phyloP scores from a whole-genome alignment of 92 coral and sea anemone species.

The Porites cylindrica region DNA sequence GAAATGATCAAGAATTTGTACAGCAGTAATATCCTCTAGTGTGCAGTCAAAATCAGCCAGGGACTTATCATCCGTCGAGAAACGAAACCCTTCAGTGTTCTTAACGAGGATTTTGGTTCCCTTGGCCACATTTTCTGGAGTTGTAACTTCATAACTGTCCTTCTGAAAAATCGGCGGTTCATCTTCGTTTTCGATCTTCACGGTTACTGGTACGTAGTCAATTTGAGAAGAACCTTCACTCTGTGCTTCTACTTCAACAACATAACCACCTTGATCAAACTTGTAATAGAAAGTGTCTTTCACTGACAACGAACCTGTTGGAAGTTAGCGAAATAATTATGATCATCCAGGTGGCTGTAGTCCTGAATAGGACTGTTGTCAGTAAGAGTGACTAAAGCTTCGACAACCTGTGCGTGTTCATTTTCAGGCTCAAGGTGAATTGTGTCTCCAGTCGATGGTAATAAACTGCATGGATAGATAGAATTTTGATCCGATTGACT shows the following conservation, averaged over 20 bases:
- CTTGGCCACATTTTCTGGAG: slow-evolving; percentile 58
- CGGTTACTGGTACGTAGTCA: slow-evolving; percentile 53
- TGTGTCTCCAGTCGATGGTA: too few species aligned
- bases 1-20: slow-evolving; percentile 68
- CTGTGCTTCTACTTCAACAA: slow-evolving; percentile 73
- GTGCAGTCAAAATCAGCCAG: slow-evolving; percentile 73
- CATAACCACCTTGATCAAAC: slow-evolving; percentile 64
- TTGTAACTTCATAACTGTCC: slow-evolving; percentile 55
- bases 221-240: slow-evolving; percentile 51
- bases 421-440: too few species aligned
- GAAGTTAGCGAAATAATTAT: too few species aligned
- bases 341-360: too few species aligned
- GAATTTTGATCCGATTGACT: too few species aligned
- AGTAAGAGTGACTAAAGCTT: too few species aligned
- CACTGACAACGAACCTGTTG: slow-evolving; percentile 73
- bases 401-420: too few species aligned
- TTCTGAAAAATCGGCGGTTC: slow-evolving; percentile 82
- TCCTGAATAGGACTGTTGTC: too few species aligned
- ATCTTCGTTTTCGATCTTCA: slow-evolving; percentile 64
- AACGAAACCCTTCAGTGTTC: slow-evolving; percentile 60
- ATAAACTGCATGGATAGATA: too few species aligned
- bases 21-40: slow-evolving; percentile 58
- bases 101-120: slow-evolving; percentile 65
- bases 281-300: slow-evolving; percentile 79
- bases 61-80: slow-evolving; percentile 62